These are phyloP conservation scores for Lynx canadensis DNA, from an alignment of 2,113 vertebrate species.

Conservation along the genomic window DNA sequence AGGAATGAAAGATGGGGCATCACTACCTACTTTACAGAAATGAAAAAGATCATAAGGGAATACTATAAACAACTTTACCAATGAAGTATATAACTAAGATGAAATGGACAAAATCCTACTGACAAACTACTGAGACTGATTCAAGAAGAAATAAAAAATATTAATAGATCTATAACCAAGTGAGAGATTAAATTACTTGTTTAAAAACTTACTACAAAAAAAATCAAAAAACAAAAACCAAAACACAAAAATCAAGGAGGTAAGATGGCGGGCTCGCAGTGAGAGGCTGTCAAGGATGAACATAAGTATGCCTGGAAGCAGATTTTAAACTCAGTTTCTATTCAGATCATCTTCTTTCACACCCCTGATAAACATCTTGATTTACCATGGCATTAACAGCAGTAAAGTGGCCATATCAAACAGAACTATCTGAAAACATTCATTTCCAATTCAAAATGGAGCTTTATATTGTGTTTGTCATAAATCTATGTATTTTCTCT, in stretches of 20 bases:
- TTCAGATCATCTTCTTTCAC: neutral
- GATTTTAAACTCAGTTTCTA: neutral
- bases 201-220: neutral
- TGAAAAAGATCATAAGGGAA: neutral
- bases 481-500: too few species aligned
- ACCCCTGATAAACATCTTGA: neutral
- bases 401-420: constrained; percentile 49
- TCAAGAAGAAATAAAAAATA: neutral
- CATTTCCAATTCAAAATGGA: constrained; percentile 46
- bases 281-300: constrained; percentile 30
- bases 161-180: neutral
- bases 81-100: neutral
- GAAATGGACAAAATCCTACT: neutral
- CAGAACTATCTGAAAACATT: constrained; percentile 50
- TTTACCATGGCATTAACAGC: constrained; percentile 52
- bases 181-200: neutral
- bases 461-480: too few species aligned
- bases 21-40: neutral
- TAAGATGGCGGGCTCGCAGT: too few species aligned
- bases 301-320: constrained; percentile 25
- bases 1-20: neutral
- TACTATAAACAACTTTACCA: neutral
- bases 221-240: neutral
- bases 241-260: too few species aligned
- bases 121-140: neutral